phyloP scores from a whole-genome alignment of 2,113 vertebrate genomes.

The Archilochus colubris region DNA sequence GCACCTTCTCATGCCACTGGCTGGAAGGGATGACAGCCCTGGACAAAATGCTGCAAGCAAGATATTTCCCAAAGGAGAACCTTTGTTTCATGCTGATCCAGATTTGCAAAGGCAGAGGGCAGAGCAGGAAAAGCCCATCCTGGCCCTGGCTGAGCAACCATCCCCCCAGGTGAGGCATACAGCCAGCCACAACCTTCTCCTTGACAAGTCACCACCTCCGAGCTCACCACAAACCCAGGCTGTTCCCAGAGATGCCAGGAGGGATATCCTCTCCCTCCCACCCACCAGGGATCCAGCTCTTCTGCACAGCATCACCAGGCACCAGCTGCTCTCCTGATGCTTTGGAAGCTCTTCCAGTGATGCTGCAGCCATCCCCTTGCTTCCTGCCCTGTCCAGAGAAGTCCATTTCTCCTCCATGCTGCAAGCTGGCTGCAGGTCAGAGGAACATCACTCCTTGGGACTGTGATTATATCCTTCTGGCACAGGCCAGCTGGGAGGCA shows the following conservation, averaged over 20 bases:
- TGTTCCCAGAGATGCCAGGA: neutral
- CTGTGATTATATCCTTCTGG: constrained; percentile 40
- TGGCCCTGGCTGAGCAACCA: neutral
- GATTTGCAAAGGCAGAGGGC: neutral
- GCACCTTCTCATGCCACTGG: neutral
- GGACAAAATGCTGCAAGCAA: neutral
- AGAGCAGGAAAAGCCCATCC: neutral
- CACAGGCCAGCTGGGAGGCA: constrained; percentile 33
- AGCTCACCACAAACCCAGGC: neutral
- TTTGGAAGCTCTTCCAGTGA: neutral
- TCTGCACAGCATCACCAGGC: fast-evolving
- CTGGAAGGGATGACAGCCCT: neutral
- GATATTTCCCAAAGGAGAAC: neutral
- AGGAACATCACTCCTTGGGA: constrained; percentile 20
- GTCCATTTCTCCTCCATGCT: neutral
- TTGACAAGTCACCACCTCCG: fast-evolving
- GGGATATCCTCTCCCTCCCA: neutral
- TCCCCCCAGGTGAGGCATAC: neutral
- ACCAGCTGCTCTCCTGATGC: neutral
- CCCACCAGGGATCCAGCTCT: neutral
- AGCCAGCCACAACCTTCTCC: neutral
- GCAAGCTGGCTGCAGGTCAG: constrained; percentile 25
- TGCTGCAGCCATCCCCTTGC: neutral
- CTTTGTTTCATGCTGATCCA: neutral
- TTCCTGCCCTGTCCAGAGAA: neutral